These are phyloP conservation scores for Arremon aurantiirostris DNA, from an alignment of 2,797 vertebrate species.

Conservation along the genomic window DNA sequence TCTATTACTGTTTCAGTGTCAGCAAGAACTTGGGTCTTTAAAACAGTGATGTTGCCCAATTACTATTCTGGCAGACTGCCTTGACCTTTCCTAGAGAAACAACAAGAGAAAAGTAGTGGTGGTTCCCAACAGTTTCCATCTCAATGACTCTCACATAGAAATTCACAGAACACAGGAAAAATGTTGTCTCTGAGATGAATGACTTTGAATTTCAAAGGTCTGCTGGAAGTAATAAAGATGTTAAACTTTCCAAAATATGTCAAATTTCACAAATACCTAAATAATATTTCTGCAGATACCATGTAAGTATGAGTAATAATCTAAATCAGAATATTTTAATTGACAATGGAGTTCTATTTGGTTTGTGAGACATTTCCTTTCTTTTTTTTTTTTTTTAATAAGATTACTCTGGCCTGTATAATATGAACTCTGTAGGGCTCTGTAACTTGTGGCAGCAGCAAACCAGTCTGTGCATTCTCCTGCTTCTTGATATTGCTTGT, in stretches of 20 bases:
- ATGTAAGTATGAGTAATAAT: neutral
- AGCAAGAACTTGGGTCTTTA: neutral
- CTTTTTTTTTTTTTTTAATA: neutral
- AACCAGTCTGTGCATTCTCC: neutral
- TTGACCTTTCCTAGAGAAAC: conserved; percentile 5
- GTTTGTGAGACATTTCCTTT: neutral
- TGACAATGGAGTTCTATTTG: neutral
- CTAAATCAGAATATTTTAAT: neutral
- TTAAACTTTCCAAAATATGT: neutral
- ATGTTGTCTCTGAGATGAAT: neutral
- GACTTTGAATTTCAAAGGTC: neutral
- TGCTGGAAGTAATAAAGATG: neutral
- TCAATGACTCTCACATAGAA: neutral
- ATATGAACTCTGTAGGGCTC: neutral
- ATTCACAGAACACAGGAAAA: neutral
- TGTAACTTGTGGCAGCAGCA: neutral
- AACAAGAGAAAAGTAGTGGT: neutral
- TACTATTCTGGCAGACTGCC: neutral
- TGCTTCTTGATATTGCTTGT: neutral
- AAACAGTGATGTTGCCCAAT: neutral
- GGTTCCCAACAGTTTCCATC: neutral
- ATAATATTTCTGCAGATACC: neutral
- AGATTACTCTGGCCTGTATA: neutral
- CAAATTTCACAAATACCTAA: neutral
- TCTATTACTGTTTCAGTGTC: neutral